Evolutionary conservation across 1,140 invertebrate species (phyloP).

Genomic region (Formica selysi): DNA sequence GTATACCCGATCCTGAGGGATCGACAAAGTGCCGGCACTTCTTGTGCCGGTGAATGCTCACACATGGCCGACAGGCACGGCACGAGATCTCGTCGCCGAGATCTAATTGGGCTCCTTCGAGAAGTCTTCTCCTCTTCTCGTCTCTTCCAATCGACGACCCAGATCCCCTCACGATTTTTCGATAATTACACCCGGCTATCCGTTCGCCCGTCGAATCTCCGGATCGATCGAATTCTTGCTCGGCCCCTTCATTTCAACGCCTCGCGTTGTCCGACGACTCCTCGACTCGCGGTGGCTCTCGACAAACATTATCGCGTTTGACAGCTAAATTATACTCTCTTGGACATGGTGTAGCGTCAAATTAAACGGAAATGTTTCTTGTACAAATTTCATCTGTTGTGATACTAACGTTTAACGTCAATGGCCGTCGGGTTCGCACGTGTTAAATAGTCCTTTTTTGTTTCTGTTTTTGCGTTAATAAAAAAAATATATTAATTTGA

Average conservation of each 20-base stretch:
- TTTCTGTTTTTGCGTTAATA: background rate
- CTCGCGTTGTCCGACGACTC: conserved; percentile 22
- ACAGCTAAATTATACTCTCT: conserved; percentile 40
- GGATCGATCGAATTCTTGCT: conserved; percentile 66
- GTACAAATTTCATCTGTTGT: conserved; percentile 17
- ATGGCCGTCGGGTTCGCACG: background rate
- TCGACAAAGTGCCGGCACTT: conserved; percentile 55
- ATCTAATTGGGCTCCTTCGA: conserved; percentile 74
- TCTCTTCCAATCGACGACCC: conserved; percentile 65
- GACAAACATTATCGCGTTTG: conserved; percentile 21
- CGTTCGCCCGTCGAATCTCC: conserved; percentile 52
- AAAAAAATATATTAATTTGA: background rate
- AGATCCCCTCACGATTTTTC: conserved; percentile 71
- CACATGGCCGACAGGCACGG: conserved; percentile 70
- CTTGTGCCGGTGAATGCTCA: conserved; percentile 65
- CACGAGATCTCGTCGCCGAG: conserved; percentile 44
- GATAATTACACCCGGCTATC: conserved; percentile 73
- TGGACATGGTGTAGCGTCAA: background rate
- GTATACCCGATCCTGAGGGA: conserved; percentile 13
- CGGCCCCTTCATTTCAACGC: conserved; percentile 20
- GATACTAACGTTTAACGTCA: background rate
- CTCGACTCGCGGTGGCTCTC: conserved; percentile 29
- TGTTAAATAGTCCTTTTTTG: background rate
- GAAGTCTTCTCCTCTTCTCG: background rate
- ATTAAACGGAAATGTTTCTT: conserved; percentile 28